Evolutionary conservation across 2,113 vertebrate species (phyloP).

Genomic region (Ochotona curzoniae): DNA sequence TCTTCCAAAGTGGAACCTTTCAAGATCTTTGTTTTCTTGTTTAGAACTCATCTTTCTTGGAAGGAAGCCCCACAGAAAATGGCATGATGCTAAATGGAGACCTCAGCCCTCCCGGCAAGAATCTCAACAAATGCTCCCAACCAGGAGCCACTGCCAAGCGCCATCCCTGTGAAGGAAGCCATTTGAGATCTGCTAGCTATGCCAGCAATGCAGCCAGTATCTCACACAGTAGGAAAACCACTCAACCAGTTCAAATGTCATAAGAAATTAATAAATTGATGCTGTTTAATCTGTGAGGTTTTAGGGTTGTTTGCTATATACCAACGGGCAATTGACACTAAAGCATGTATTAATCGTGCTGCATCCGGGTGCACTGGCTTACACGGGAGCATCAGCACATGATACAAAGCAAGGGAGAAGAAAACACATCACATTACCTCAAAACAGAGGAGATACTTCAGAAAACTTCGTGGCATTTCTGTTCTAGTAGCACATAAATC

Average conservation of each 20-base stretch:
- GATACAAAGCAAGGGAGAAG: constrained; percentile 31
- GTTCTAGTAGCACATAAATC: background rate
- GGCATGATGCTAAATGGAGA: background rate
- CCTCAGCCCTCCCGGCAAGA: background rate
- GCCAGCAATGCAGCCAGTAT: background rate
- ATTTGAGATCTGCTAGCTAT: background rate
- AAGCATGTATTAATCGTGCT: background rate
- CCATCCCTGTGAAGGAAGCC: background rate
- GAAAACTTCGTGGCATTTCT: background rate
- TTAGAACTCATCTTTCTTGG: background rate
- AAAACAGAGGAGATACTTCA: background rate
- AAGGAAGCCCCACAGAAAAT: background rate
- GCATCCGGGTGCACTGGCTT: background rate
- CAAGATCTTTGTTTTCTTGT: background rate
- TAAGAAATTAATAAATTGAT: constrained; percentile 43
- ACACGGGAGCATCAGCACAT: background rate
- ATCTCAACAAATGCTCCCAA: background rate
- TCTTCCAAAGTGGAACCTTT: background rate
- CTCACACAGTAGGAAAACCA: background rate
- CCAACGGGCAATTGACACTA: background rate
- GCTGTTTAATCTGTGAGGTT: background rate
- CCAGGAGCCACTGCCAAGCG: background rate
- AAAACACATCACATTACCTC: background rate
- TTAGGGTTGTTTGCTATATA: background rate
- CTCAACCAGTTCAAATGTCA: background rate